Base-by-base conservation (phyloP, 2,888 invertebrate species). In the Yponomeuta evonymella region DNA sequence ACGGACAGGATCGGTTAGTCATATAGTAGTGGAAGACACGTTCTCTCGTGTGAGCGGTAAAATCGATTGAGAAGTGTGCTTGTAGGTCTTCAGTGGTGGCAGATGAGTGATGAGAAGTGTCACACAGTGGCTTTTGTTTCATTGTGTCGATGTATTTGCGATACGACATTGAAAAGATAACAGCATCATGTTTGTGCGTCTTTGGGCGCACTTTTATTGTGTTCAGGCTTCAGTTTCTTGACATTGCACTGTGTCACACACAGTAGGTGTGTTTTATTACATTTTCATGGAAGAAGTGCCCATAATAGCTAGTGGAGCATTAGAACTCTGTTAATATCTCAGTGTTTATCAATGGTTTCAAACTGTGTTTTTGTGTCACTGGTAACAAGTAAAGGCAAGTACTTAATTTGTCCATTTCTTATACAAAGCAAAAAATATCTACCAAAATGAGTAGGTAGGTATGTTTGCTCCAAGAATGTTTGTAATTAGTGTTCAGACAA, bases 1-100 rank as follows among this genome's bases (percentile, higher is more conserved):
- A 87, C 84, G 84, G 82, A 76, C 82, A 86, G 85, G 84, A 80
- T 82, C 83, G 83, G 88, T 91, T 90, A 91, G 91, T 91, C 91
- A 90, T 88, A 88, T 58, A 82, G 76, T 79, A 80, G 76, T 81
- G 82, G 88, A 23, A 65, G 84, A 86, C 83, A 85, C 85, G 83
- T 86, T 86, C 81, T 81, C 77, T 79, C 78, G 79, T 79, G 77
- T 74, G 78, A 74, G 80, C 76, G 83, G 83, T 82, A 83, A 81
- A 79, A 80, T 80, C 76, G 77, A 82, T 75, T 75, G 73, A 74
- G 78, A 82, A 79, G 76, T 75, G 76, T 76, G 74, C 79, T 80
- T 78, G 75, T 81, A 76, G 80, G 79, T 80, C 79, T 81, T 75
- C 75, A 33, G 10, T 15, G n/a, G 67, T 43, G 58, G 58, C 78